phyloP scores from a whole-genome alignment of 2,888 invertebrate genomes.

The Epistrophe eligans region DNA sequence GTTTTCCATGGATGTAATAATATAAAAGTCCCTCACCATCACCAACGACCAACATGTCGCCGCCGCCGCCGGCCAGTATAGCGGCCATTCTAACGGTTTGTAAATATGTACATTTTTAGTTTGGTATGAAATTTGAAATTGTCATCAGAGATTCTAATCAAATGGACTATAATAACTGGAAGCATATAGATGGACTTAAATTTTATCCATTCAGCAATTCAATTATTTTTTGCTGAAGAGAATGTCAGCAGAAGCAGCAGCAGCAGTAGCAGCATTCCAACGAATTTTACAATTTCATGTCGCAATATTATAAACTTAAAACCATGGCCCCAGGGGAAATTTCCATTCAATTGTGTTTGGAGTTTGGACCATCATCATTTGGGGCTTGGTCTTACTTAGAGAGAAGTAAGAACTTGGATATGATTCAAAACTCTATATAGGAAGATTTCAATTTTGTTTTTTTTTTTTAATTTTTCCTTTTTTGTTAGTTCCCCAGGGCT shows the following conservation, averaged over 20 bases:
- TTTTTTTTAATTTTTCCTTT: not conserved
- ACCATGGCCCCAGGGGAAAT: conserved; percentile 7
- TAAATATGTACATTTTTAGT: too few relatives aligned
- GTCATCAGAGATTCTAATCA: conserved; percentile 18
- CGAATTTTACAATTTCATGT: not conserved
- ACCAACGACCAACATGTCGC: too few relatives aligned
- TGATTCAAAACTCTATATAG: not conserved
- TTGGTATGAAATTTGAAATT: not conserved
- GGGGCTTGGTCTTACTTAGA: not conserved
- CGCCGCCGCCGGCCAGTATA: not conserved
- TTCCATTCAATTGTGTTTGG: conserved; percentile 12
- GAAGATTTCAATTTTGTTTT: not conserved
- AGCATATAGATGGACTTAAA: conserved; percentile 18
- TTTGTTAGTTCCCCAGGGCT: not conserved
- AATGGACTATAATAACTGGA: conserved; percentile 7
- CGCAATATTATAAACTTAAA: conserved; percentile 5
- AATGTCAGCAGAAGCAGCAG: not conserved
- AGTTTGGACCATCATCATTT: not conserved
- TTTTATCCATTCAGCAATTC: conserved; percentile 15
- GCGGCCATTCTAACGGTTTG: not conserved
- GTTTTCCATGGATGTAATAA: conserved; percentile 7
- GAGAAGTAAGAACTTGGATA: not conserved
- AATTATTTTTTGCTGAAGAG: conserved; percentile 1
- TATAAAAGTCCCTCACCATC: not conserved
- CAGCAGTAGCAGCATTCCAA: not conserved